Base-by-base conservation (phyloP, 2,113 vertebrate genomes). In the Pteropus alecto region DNA sequence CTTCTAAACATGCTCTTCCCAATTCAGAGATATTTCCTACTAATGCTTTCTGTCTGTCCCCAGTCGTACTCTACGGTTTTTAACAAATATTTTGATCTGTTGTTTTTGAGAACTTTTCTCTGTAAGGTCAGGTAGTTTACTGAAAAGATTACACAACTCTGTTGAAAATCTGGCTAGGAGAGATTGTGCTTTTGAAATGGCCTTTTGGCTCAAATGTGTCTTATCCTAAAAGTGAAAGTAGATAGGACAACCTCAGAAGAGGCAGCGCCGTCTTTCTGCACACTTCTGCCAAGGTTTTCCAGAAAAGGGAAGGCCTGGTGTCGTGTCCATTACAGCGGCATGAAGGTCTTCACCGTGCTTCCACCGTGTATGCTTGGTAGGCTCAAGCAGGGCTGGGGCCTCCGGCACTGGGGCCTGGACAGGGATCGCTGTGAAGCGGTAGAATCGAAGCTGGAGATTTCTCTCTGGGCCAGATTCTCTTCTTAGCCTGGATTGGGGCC, bases 241-340 rank as follows among this genome's bases (percentile, higher is more conserved):
- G 41, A 76, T 26, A 78, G 63, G 87, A 38, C 51, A 76, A 78
- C 87, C 67, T 96, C 21, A 90, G 90, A 77, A 33, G 51, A 81
- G 54, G 26, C 21, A 9, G 22, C 4, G 65, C 14, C 22, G 30
- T 33, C 19, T 46, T 95, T 89, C 60, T 96, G 71, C 96, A 92
- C 94, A 15, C 73, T 95, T 97, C 97, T 98, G 92, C 51, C 73
- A 21, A 96, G 28, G 7, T 90, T 94, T 98, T 98, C 98, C 98
- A 98, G 98, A 98, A 98, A 98, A 98, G 98, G 98, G 96, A 97
- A 83, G 73, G 65, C 63, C 74, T 38, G 30, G 21, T 77, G 71
- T 33, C 82, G 88, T 97, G 33, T 83, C 82, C 87, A 90, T 98
- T 98, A 97, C 93, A 68, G 81, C 87, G 96, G 61, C 81, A 26